Base-by-base conservation (phyloP, 2,888 invertebrate species). In the Eueremaeus valkanovi region DNA sequence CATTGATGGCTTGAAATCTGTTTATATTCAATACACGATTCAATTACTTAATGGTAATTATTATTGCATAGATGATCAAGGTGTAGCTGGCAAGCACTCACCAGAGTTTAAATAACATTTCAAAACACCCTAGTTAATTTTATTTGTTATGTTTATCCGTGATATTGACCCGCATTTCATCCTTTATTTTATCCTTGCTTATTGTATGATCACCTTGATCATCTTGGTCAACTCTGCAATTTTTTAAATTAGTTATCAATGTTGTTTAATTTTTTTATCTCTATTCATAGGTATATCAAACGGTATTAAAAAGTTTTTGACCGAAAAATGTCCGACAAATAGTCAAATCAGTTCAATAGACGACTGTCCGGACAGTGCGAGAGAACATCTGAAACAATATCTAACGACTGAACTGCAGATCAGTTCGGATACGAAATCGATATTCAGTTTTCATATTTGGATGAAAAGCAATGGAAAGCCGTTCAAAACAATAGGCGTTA, bases 261-360 rank as follows among this genome's bases (percentile, higher is more conserved):
- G n/a, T n/a, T n/a, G n/a, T n/a, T n/a, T n/a, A n/a, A n/a, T n/a
- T n/a, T n/a, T n/a, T n/a, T n/a, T n/a, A n/a, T n/a, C n/a, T n/a
- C n/a, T n/a, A n/a, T n/a, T n/a, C 27, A 11, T 24, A 78, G 5
- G 73, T 55, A 27, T 76, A 68, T 0, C 68, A 73, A 36, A 77
- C 75, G 68, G 78, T 76, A 68, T 79, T 75, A 42, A 75, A 77
- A 33, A 73, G 74, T 29, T 61, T 77, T 11, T 77, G 75, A 49
- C 72, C 73, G 55, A 63, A 13, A 76, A 72, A 33, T 72, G 73
- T 24, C 11, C 33, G 13, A 73, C 16, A 31, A 13, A 27, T 1
- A 68, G 18, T 21, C 5, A 24, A 9, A 36, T 72, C 16, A 13
- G 45, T 8, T 3, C 1, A 16, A 61, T 61, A 3, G 61, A 61